Percentiles rank a stretch among this genome's conserved stretches.
These are phyloP conservation scores for Aphelinus atriplicis DNA, from an alignment of 1,140 invertebrate species.

Conservation along the genomic window DNA sequence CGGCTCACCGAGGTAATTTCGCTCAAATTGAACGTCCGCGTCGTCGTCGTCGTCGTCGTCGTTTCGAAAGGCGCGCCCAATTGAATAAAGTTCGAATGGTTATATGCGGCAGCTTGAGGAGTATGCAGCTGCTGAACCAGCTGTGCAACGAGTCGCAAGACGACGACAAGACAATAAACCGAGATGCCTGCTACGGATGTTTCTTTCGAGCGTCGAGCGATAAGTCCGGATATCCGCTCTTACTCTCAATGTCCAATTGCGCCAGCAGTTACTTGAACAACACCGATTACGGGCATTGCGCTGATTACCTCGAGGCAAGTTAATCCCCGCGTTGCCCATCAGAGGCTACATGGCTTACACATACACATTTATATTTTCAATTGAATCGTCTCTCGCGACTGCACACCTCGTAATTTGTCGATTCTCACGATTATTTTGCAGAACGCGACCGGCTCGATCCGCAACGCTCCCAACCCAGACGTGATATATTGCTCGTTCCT, in stretches of 20 bases:
- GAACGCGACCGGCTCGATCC: conserved; percentile 48
- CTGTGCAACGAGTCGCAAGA: conserved; percentile 55
- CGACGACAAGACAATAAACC: conserved; percentile 31
- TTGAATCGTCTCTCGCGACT: too few relatives aligned
- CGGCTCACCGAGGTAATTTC: conserved; percentile 25
- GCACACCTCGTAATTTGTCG: too few relatives aligned
- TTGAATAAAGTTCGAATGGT: too few relatives aligned
- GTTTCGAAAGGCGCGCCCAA: too few relatives aligned
- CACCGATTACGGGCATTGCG: conserved; percentile 53
- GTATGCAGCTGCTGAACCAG: conserved; percentile 54
- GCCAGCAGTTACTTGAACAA: conserved; percentile 52
- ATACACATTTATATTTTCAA: too few relatives aligned
- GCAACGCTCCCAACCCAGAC: conserved; percentile 36
- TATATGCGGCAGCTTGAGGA: conserved; percentile 38
- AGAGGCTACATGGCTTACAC: too few relatives aligned
- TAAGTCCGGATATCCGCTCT: conserved; percentile 49
- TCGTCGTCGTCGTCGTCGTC: too few relatives aligned
- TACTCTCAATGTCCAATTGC: conserved; percentile 51
- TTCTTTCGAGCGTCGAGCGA: conserved; percentile 52
- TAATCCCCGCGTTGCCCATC: background rate
- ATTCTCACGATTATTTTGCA: conserved; percentile 16
- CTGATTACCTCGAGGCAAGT: conserved; percentile 48
- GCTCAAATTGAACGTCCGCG: too few relatives aligned
- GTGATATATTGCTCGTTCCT: conserved; percentile 57
- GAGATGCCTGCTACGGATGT: conserved; percentile 59